phyloP scores from a whole-genome alignment of 1,140 invertebrate genomes.

The Coenobita brevimanus region DNA sequence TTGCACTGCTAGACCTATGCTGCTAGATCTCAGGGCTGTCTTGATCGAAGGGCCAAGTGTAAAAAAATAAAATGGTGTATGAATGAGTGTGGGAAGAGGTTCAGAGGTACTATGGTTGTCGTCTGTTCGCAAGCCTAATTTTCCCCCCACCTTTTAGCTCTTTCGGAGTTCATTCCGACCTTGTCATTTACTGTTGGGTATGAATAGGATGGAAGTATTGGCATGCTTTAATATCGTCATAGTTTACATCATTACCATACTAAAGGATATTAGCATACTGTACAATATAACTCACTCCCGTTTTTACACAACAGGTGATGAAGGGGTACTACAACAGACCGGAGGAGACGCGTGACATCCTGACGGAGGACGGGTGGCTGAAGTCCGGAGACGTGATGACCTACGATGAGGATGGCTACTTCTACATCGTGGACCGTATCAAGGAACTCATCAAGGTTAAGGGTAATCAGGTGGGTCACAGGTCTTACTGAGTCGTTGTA shows the following conservation, averaged over 20 bases:
- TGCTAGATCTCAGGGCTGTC: no score
- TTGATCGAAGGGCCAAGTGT: no score
- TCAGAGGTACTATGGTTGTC: no score
- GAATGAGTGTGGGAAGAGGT: no score
- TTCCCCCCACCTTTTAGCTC: no score
- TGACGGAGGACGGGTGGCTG: slow-evolving; percentile 69
- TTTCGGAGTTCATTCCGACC: no score
- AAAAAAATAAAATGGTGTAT: no score
- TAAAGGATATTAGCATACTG: background rate
- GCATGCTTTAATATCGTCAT: background rate
- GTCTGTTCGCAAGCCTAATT: no score
- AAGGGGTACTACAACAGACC: slow-evolving; percentile 72
- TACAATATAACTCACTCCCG: background rate
- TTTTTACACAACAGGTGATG: slow-evolving; percentile 75
- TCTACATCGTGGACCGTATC: slow-evolving; percentile 71
- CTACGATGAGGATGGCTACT: slow-evolving; percentile 70
- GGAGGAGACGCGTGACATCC: background rate
- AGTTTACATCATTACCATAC: background rate
- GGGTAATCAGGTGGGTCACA: slow-evolving; percentile 40
- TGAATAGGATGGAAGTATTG: no score
- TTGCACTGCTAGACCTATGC: no score
- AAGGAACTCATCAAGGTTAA: slow-evolving; percentile 69
- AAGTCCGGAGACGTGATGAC: slow-evolving; percentile 72
- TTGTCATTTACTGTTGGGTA: no score
- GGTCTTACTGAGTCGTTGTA: no score